Conservation (phyloP, 1,140 invertebrate genomes). For the Bombus huntii region DNA sequence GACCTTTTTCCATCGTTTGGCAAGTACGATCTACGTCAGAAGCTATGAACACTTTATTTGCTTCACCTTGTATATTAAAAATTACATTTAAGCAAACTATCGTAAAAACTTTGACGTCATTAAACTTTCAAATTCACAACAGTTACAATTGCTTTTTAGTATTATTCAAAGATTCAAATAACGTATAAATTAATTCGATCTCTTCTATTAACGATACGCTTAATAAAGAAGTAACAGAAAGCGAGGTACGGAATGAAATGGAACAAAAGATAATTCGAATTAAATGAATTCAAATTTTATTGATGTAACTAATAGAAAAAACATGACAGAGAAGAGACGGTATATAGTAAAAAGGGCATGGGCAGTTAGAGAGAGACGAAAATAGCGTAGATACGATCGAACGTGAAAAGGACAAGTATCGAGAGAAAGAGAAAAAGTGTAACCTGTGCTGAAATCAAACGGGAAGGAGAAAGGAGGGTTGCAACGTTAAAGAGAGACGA, state of each 20-base stretch:
- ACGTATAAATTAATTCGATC: too few relatives aligned
- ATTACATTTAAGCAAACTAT: not conserved
- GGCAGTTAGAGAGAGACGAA: not conserved
- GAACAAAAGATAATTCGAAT: not conserved
- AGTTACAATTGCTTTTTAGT: not conserved
- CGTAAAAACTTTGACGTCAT: not conserved
- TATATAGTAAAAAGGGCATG: not conserved
- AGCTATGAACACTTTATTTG: too few relatives aligned
- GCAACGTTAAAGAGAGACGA: not conserved
- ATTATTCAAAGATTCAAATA: not conserved
- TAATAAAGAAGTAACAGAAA: not conserved
- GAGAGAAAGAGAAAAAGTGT: slow-evolving; percentile 14
- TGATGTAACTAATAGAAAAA: not conserved
- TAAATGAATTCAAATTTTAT: not conserved
- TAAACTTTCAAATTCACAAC: not conserved
- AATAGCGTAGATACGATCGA: not conserved
- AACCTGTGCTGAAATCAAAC: slow-evolving; percentile 7
- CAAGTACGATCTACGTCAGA: too few relatives aligned
- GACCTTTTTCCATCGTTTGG: too few relatives aligned
- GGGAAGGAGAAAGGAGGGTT: not conserved
- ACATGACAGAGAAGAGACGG: not conserved
- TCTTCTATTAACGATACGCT: not conserved
- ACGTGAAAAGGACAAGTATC: not conserved
- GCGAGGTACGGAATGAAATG: too few relatives aligned
- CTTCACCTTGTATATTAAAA: too few relatives aligned